These are phyloP conservation scores for Aphidius gifuensis DNA, from an alignment of 1,140 invertebrate genomes.

Conservation along the genomic window DNA sequence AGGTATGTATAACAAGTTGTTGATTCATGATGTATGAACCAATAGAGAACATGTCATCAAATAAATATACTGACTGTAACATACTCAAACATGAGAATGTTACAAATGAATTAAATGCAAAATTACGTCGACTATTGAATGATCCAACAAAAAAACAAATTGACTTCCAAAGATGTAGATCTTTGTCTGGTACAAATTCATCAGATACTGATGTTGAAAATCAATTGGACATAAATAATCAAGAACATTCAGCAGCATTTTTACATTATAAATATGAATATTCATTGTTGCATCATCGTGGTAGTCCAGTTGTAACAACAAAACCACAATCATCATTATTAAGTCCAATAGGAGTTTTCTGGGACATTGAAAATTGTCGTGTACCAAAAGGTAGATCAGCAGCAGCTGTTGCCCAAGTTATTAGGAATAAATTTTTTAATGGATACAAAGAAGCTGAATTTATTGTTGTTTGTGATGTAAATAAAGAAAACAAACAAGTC, in stretches of 20 bases:
- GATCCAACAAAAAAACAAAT: slow-evolving; percentile 25
- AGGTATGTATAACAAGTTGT: no score
- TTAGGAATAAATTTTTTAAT: slow-evolving; percentile 74
- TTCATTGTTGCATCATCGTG: slow-evolving; percentile 34
- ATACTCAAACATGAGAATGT: slow-evolving; percentile 32
- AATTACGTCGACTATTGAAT: slow-evolving; percentile 39
- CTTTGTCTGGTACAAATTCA: slow-evolving; percentile 30
- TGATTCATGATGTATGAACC: neutral
- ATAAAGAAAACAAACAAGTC: slow-evolving; percentile 73
- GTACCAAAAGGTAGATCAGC: slow-evolving; percentile 80
- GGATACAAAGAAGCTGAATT: slow-evolving; percentile 83
- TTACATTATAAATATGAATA: slow-evolving; percentile 37
- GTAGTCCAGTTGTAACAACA: slow-evolving; percentile 36
- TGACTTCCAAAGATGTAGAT: slow-evolving; percentile 23
- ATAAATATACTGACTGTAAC: neutral
- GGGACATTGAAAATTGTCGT: slow-evolving; percentile 90
- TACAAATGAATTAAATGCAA: slow-evolving; percentile 43
- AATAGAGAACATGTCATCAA: slow-evolving; percentile 7
- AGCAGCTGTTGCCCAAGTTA: slow-evolving; percentile 71
- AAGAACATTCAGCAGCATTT: slow-evolving; percentile 20
- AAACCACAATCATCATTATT: slow-evolving; percentile 52
- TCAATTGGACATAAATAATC: slow-evolving; percentile 26
- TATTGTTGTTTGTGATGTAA: slow-evolving; percentile 76
- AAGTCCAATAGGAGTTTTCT: slow-evolving; percentile 80
- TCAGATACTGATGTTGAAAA: slow-evolving; percentile 36